phyloP scores from a whole-genome alignment of 2,888 invertebrate genomes.

The Holacanthella duospinosa region DNA sequence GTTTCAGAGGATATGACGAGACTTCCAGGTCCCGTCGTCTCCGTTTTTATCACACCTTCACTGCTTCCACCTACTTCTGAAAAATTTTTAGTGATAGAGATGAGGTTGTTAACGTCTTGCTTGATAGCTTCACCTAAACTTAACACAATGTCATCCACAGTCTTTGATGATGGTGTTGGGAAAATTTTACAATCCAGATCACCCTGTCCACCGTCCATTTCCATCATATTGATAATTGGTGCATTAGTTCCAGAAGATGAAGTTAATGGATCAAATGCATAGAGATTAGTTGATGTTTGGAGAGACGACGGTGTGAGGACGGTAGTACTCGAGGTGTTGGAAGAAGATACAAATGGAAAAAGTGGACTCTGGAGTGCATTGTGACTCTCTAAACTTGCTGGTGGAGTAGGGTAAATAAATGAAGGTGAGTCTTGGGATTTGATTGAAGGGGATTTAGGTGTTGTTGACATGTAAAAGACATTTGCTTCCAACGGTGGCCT shows the following conservation, averaged over 20 bases:
- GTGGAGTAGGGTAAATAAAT: conserved; percentile 74
- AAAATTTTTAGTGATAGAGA: neutral
- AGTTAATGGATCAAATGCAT: neutral
- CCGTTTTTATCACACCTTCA: conserved; percentile 7
- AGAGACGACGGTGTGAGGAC: conserved; percentile 41
- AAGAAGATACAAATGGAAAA: conserved; percentile 48
- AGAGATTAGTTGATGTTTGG: conserved; percentile 30
- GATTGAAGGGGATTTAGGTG: conserved; percentile 53
- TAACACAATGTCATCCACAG: neutral
- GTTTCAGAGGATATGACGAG: conserved; percentile 10
- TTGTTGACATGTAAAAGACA: conserved; percentile 23
- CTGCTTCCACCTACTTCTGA: neutral
- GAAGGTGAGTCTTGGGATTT: conserved; percentile 55
- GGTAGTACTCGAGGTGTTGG: conserved; percentile 47
- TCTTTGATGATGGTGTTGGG: neutral
- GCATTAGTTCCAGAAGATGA: neutral
- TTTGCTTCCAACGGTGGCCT: conserved; percentile 25
- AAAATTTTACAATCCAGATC: neutral
- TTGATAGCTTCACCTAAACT: neutral
- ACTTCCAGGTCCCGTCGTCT: conserved; percentile 20
- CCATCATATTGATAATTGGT: neutral
- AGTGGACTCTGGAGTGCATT: conserved; percentile 48
- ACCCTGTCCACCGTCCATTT: neutral
- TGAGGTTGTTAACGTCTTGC: neutral
- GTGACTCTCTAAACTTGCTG: conserved; percentile 74